These are phyloP conservation scores for Zosterops hypoxanthus DNA, from an alignment of 2,113 vertebrate genomes.

Conservation along the genomic window DNA sequence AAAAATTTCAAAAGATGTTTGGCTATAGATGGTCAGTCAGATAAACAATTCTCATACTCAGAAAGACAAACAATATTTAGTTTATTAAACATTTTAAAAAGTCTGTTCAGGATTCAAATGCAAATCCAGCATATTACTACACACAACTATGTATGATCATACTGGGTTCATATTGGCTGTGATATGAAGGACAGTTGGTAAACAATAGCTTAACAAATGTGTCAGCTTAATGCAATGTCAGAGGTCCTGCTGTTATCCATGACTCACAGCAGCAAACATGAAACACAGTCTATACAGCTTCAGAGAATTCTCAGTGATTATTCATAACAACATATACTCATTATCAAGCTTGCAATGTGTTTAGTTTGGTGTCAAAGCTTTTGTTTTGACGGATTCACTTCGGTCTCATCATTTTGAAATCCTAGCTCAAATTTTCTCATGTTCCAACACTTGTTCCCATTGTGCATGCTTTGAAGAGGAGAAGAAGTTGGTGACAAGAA, in stretches of 20 bases:
- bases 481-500: not conserved
- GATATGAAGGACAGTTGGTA: slow-evolving; percentile 1
- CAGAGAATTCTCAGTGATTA: slow-evolving; percentile 27
- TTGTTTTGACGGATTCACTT: slow-evolving; percentile 44
- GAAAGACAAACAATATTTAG: not conserved
- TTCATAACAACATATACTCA: slow-evolving; percentile 45
- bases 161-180: not conserved
- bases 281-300: slow-evolving; percentile 47
- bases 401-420: slow-evolving; percentile 46
- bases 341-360: slow-evolving; percentile 51
- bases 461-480: not conserved
- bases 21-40: not conserved
- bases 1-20: not conserved
- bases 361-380: slow-evolving; percentile 35
- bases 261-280: slow-evolving; percentile 58
- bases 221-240: slow-evolving; percentile 41
- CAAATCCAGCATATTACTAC: not conserved
- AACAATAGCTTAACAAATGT: slow-evolving; percentile 58
- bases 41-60: not conserved
- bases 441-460: not conserved
- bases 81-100: not conserved
- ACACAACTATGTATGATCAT: not conserved
- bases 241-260: slow-evolving; percentile 58
- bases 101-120: not conserved
- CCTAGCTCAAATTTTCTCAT: slow-evolving; percentile 29